Evolutionary conservation across 1,140 invertebrate species (phyloP), one percentile per base, ranked within the genome.

Genomic region (Penaeus japonicus): DNA sequence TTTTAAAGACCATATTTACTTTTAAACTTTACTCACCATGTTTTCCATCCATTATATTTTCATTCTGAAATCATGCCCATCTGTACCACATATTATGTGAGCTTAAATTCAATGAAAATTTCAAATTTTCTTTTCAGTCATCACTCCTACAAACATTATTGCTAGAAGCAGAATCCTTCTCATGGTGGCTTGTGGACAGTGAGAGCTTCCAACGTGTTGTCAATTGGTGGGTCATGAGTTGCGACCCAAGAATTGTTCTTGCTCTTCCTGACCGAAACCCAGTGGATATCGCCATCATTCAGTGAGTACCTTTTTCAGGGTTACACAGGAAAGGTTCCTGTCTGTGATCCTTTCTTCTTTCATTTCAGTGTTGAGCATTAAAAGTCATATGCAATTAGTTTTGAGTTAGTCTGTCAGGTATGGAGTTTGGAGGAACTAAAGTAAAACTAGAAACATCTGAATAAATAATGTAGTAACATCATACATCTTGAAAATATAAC

Each of bases 211-310:
- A 96, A 91, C 94, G 94, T 81, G 93, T 96, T 27, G 93, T 96
- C 82, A 96, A 96, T 91, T 96, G 96, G 96, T 95, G 96, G 89
- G 94, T 96, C 2, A 95, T 95, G 94, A 95, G 95, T 77, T 95
- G 95, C 92, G 96, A 97, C 93, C 95, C 96, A 0, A 92, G 94
- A 84, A 95, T 96, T 89, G 94, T 96, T 54, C 93, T 97, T 3
- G 91, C 91, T 91, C 90, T 93, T 57, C 93, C 92, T 88, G 92
- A 90, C 85, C 93, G 92, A 77, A 93, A 93, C 92, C 93, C 91
- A 57, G 94, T 93, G 87, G 94, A 95, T 86, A 89, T 92, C 27
- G 93, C 94, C 24, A 91, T 94, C 30, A 92, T 94, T 54, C 94
- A 94, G 94, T 94, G 91, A 92, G 90, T 89, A 77, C 55, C 5